These are phyloP conservation scores for Pedicia rivosa DNA, from an alignment of 2,888 invertebrate species.

Conservation along the genomic window DNA sequence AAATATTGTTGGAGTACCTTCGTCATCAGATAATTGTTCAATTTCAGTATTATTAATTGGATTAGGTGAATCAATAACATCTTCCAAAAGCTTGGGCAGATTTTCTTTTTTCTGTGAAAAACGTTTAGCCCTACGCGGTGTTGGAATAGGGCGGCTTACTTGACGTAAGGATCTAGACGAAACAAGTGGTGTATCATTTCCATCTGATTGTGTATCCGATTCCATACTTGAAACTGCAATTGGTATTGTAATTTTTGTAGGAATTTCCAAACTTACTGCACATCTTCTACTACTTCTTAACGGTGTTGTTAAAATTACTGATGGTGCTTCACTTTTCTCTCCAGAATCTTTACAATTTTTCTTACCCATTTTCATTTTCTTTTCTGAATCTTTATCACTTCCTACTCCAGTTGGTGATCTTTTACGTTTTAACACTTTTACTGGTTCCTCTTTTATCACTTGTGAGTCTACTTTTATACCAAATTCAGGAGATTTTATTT, in stretches of 20 bases:
- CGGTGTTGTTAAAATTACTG: conserved; percentile 8
- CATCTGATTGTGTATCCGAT: conserved; percentile 9
- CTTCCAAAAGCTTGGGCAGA: conserved; percentile 6
- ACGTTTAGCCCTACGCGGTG: conserved; percentile 22
- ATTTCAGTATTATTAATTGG: neutral
- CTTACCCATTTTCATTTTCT: neutral
- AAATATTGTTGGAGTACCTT: too few species aligned
- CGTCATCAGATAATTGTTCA: neutral
- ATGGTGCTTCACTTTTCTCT: conserved; percentile 10
- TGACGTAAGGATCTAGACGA: conserved; percentile 1
- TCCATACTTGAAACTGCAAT: conserved; percentile 6
- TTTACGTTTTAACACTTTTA: neutral
- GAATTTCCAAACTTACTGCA: neutral
- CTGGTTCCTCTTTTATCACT: too few species aligned
- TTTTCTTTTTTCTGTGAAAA: conserved; percentile 19
- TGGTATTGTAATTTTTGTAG: neutral
- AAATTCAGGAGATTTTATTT: neutral
- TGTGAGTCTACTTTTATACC: neutral
- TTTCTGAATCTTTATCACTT: neutral
- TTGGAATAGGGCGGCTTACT: neutral
- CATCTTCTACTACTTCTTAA: conserved; percentile 1
- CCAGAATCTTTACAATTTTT: conserved; percentile 14
- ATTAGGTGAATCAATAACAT: neutral
- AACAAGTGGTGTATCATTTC: conserved; percentile 7
- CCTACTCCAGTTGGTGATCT: neutral